Evolutionary conservation across 2,797 vertebrate genomes (phyloP).

Genomic region (Gallinago nigripennis): DNA sequence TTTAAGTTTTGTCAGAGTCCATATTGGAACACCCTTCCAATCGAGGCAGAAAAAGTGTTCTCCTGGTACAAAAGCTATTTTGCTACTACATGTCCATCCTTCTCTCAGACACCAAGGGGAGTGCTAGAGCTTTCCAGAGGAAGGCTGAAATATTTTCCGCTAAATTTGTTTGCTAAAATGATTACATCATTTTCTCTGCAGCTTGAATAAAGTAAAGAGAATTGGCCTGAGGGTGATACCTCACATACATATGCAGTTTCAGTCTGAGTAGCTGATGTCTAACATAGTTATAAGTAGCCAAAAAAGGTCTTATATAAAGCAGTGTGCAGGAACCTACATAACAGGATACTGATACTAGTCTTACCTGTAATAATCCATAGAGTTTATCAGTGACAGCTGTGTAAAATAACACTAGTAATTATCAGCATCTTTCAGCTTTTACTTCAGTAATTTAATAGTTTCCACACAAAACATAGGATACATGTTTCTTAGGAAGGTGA

Average conservation of each 20-base stretch:
- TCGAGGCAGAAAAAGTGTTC: neutral
- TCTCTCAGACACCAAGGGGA: constrained; percentile 31
- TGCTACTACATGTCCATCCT: neutral
- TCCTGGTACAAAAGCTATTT: neutral
- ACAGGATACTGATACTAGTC: neutral
- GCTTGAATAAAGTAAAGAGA: neutral
- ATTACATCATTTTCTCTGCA: neutral
- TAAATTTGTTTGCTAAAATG: neutral
- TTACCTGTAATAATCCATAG: neutral
- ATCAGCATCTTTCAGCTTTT: neutral
- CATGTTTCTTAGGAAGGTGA: neutral
- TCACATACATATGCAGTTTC: neutral
- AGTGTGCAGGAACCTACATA: neutral
- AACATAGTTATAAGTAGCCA: neutral
- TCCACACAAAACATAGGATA: neutral
- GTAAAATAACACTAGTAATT: neutral
- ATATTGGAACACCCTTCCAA: neutral
- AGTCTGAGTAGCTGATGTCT: neutral
- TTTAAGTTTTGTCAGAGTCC: neutral
- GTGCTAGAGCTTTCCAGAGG: constrained; percentile 38
- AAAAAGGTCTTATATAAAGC: neutral
- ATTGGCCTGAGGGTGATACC: neutral
- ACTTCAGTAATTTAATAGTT: neutral
- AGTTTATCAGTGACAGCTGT: neutral
- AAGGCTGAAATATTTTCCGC: neutral